Evolutionary conservation across 1,140 invertebrate genomes (phyloP).

Genomic region (Panagrolaimus sp.): DNA sequence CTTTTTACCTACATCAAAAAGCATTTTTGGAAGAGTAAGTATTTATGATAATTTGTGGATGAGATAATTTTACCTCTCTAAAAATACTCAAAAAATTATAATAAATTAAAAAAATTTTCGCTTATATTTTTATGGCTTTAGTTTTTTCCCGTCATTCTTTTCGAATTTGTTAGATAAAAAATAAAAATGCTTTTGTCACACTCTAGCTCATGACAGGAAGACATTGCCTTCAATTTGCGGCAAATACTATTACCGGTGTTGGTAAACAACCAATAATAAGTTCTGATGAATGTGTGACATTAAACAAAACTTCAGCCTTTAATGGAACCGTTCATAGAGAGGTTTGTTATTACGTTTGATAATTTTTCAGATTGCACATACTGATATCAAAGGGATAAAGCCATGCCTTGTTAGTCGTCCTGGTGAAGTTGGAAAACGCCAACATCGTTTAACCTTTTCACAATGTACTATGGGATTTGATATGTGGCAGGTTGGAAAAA

Average conservation of each 20-base stretch:
- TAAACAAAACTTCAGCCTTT: conserved; percentile 21
- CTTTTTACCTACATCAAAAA: conserved; percentile 75
- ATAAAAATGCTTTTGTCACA: background rate
- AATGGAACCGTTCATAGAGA: conserved; percentile 24
- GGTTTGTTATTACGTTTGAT: conserved; percentile 29
- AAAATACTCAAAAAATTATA: too few species aligned
- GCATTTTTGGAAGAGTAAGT: conserved; percentile 73
- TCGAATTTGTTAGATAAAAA: background rate
- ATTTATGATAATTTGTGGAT: background rate
- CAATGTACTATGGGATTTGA: conserved; percentile 54
- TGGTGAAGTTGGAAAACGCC: conserved; percentile 23
- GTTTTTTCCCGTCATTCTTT: too few species aligned
- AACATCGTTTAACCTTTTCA: conserved; percentile 38
- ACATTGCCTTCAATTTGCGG: conserved; percentile 16
- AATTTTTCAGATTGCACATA: conserved; percentile 36
- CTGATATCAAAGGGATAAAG: background rate
- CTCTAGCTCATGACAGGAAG: conserved; percentile 19
- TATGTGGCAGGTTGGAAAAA: conserved; percentile 51
- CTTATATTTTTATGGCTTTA: too few species aligned
- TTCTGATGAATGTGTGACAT: conserved; percentile 4
- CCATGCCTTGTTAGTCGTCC: conserved; percentile 45
- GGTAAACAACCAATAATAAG: conserved; percentile 15
- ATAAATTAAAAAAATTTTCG: too few species aligned
- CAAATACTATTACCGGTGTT: conserved; percentile 15
- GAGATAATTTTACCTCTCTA: too few species aligned